phyloP scores from a whole-genome alignment of 2,113 vertebrate species.

The Lipophrys pholis region DNA sequence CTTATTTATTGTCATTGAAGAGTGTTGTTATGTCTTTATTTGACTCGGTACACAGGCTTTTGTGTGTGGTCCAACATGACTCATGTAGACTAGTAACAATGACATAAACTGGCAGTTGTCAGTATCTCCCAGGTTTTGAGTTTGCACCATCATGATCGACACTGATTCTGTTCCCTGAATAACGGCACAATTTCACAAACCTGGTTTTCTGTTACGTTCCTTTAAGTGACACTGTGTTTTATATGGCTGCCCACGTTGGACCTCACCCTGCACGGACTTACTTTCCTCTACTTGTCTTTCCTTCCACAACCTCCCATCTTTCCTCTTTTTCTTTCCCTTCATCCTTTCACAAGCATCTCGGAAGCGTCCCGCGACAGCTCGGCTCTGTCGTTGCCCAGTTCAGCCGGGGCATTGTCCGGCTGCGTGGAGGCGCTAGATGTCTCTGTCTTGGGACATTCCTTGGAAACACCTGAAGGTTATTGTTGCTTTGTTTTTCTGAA shows the following conservation, averaged over 20 bases:
- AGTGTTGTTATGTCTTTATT: conserved; percentile 12
- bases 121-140: neutral
- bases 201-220: neutral
- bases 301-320: neutral
- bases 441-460: conserved; percentile 46
- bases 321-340: neutral
- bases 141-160: neutral
- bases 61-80: no score
- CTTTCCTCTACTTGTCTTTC: neutral
- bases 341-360: conserved; percentile 51
- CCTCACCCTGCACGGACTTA: neutral
- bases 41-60: no score
- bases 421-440: conserved; percentile 50
- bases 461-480: conserved; percentile 71
- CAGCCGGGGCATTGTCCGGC: conserved; percentile 52
- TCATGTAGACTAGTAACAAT: no score
- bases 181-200: neutral
- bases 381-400: conserved; percentile 43
- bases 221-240: neutral
- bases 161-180: neutral
- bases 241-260: neutral
- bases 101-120: no score
- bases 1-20: conserved; percentile 11
- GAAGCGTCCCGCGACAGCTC: conserved; percentile 60
- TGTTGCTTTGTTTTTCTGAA: neutral